Conservation (phyloP, 2,113 vertebrate genomes). For the Tringa solitaria region DNA sequence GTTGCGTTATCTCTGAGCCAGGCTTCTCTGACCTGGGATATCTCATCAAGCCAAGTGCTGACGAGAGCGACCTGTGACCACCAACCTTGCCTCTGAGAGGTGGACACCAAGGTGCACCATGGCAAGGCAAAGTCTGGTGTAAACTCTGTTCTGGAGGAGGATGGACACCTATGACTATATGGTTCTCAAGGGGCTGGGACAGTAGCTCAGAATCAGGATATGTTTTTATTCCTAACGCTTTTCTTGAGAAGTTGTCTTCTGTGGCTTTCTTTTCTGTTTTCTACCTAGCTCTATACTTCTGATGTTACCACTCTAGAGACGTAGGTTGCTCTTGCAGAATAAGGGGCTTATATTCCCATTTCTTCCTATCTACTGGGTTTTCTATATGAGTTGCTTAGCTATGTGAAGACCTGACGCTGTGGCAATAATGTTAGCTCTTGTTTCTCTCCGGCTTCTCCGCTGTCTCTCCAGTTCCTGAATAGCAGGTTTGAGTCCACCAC, state of each 20-base stretch:
- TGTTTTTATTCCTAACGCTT: not conserved
- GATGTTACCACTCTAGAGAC: not conserved
- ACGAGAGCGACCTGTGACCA: not conserved
- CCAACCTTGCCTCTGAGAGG: not conserved
- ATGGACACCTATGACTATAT: not conserved
- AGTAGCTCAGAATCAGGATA: not conserved
- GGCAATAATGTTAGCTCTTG: not conserved
- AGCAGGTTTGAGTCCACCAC: fast-evolving
- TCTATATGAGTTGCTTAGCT: not conserved
- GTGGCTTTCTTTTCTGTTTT: not conserved
- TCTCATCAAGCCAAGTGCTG: not conserved
- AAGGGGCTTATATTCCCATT: not conserved
- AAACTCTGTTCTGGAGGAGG: not conserved
- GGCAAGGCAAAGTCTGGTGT: not conserved
- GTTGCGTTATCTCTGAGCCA: not conserved
- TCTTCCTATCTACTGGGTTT: not conserved
- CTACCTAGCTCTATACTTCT: not conserved
- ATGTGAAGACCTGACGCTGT: not conserved
- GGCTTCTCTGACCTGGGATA: not conserved
- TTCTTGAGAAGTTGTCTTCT: not conserved
- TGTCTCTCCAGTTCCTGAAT: not conserved
- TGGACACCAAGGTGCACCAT: not conserved
- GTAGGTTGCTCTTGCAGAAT: not conserved
- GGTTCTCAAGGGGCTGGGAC: not conserved
- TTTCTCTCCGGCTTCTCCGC: not conserved